phyloP scores from a whole-genome alignment of 2,113 vertebrate species.

The Thamnaconus septentrionalis region DNA sequence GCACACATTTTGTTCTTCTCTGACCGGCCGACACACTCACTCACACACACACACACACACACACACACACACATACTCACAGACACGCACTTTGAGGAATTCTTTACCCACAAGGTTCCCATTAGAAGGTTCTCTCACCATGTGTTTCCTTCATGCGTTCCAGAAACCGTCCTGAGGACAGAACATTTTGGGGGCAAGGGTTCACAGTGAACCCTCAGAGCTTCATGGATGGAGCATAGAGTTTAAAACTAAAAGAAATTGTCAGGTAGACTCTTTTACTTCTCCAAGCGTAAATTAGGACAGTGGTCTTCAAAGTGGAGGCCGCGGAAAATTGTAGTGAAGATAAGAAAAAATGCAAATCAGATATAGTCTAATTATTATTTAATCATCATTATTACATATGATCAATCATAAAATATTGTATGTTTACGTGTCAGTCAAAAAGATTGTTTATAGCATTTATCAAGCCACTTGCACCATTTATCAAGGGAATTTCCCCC shows the following conservation, averaged over 20 bases:
- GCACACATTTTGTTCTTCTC: background rate
- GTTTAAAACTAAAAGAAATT: background rate
- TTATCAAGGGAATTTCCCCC: too few relatives aligned
- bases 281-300: background rate
- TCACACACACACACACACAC: constrained; percentile 15
- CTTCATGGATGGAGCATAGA: too few relatives aligned
- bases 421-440: too few relatives aligned
- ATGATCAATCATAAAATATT: too few relatives aligned
- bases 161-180: constrained; percentile 22
- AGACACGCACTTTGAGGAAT: constrained; percentile 3
- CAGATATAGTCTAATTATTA: too few relatives aligned
- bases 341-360: too few relatives aligned
- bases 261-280: too few relatives aligned
- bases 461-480: too few relatives aligned
- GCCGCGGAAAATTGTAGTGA: too few relatives aligned
- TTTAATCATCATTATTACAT: too few relatives aligned
- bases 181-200: background rate
- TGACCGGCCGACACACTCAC: background rate
- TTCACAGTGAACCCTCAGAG: constrained; percentile 19
- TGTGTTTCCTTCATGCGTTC: constrained; percentile 9
- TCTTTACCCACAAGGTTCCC: constrained; percentile 52
- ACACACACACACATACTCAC: constrained; percentile 7
- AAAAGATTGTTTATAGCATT: too few relatives aligned
- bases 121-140: constrained; percentile 42
- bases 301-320: background rate